Percentiles rank a stretch among this genome's conserved stretches.
These are phyloP conservation scores for Xanthostigma xanthostigma DNA, from an alignment of 2,888 invertebrate species.

Conservation along the genomic window DNA sequence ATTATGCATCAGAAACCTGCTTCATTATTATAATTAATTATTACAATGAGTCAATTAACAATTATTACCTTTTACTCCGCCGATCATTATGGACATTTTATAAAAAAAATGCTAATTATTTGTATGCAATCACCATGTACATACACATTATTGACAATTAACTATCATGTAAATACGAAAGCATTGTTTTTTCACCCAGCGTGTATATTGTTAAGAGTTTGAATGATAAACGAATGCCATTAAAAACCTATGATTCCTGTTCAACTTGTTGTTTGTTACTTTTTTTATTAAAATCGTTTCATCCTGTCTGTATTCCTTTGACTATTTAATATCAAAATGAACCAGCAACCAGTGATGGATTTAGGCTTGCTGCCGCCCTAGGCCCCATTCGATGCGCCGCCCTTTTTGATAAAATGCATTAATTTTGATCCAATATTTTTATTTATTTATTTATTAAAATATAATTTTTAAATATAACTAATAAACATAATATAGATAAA, in stretches of 20 bases:
- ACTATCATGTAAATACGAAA: slow-evolving; percentile 1
- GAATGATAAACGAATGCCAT: slow-evolving; percentile 2
- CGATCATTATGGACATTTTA: slow-evolving; percentile 2
- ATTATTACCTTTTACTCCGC: slow-evolving; percentile 1
- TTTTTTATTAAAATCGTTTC: neutral
- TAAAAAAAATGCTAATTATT: neutral
- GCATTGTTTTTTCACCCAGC: slow-evolving; percentile 1
- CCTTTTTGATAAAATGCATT: too few relatives aligned
- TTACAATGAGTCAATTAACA: slow-evolving; percentile 3
- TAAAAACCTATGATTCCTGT: slow-evolving; percentile 2
- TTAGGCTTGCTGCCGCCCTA: too few relatives aligned
- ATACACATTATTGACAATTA: neutral
- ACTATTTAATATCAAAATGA: too few relatives aligned
- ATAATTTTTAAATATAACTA: too few relatives aligned
- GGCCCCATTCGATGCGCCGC: too few relatives aligned
- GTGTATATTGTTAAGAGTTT: slow-evolving; percentile 3
- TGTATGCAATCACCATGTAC: slow-evolving; percentile 3
- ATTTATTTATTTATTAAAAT: too few relatives aligned
- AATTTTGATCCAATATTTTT: too few relatives aligned
- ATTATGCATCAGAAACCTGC: neutral
- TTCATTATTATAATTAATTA: slow-evolving; percentile 1
- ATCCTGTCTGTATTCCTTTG: too few relatives aligned
- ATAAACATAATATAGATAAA: too few relatives aligned
- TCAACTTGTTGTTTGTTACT: neutral
- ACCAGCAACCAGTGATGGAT: too few relatives aligned